Conservation (phyloP, 1,140 invertebrate genomes). For the Brachionus sp. region DNA sequence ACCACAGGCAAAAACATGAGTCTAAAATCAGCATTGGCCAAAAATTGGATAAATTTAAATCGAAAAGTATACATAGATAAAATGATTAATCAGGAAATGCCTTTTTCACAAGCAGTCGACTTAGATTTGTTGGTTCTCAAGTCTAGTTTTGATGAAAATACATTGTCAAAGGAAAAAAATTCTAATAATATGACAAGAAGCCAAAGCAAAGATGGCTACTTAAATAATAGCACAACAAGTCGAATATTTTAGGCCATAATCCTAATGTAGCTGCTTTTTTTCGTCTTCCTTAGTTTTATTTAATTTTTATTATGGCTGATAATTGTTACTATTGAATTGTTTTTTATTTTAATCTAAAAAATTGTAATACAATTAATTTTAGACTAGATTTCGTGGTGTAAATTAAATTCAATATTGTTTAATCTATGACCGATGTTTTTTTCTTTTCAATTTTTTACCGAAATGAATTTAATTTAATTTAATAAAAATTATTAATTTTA, state of each 20-base stretch:
- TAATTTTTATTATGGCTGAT: not conserved
- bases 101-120: slow-evolving; percentile 44
- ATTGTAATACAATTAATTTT: not conserved
- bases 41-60: slow-evolving; percentile 31
- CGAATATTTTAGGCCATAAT: not conserved
- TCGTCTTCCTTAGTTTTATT: not conserved
- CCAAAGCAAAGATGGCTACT: slow-evolving; percentile 20
- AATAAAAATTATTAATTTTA: no score
- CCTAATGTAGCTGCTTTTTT: not conserved
- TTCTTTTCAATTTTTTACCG: not conserved
- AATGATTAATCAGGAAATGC: not conserved
- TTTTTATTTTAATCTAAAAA: not conserved
- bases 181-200: not conserved
- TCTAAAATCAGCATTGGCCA: slow-evolving; percentile 21
- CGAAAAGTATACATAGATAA: slow-evolving; percentile 20
- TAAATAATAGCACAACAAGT: not conserved
- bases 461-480: not conserved
- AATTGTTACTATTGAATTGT: not conserved
- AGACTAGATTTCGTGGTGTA: not conserved
- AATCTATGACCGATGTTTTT: not conserved
- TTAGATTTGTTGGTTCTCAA: slow-evolving; percentile 6
- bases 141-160: not conserved
- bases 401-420: not conserved
- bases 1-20: slow-evolving; percentile 38
- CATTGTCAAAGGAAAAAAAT: not conserved